Percentiles rank a stretch among this genome's conserved stretches.
These are phyloP conservation scores for Amblyornis subalaris DNA, from an alignment of 2,113 vertebrate species.

Conservation along the genomic window DNA sequence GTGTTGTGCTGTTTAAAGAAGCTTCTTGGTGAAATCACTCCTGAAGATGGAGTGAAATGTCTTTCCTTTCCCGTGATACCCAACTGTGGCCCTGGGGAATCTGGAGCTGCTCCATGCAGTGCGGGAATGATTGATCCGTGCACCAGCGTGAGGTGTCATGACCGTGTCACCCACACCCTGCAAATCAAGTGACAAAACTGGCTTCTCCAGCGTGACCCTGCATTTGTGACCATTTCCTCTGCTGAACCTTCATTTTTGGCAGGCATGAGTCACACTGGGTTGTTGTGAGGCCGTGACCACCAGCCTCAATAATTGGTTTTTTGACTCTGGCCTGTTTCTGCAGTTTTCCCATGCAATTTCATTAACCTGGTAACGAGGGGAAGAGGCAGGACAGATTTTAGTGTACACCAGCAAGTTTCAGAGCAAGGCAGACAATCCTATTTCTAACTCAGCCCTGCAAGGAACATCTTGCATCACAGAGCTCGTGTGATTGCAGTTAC, in stretches of 20 bases:
- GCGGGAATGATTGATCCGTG: background rate
- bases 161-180: background rate
- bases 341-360: background rate
- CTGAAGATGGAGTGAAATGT: background rate
- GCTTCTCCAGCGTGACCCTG: background rate
- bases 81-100: background rate
- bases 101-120: background rate
- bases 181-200: background rate
- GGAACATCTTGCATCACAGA: background rate
- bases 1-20: background rate
- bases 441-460: background rate
- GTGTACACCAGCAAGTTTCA: background rate
- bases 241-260: background rate
- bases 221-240: background rate
- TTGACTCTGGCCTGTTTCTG: background rate
- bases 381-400: background rate
- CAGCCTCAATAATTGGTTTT: background rate
- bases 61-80: background rate
- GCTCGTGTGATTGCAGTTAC: background rate
- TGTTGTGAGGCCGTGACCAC: background rate
- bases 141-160: background rate
- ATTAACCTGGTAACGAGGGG: background rate
- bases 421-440: background rate
- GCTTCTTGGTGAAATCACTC: background rate
- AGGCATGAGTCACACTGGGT: background rate